Base-by-base conservation (phyloP, 2,797 vertebrate genomes). In the Gymnopithys bicolor region DNA sequence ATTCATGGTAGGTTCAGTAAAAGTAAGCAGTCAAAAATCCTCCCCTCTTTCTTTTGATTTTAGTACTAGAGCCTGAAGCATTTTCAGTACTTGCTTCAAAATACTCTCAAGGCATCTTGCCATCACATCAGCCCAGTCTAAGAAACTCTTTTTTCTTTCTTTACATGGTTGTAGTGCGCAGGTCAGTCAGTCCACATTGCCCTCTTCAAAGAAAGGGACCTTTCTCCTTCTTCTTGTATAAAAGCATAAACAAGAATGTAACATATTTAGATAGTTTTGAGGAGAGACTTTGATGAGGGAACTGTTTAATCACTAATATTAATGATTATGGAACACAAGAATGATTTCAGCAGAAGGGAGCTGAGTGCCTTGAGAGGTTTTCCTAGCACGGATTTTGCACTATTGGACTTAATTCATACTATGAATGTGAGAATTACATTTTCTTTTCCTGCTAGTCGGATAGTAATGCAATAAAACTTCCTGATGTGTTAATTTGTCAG, bases 381-480 rank as follows among this genome's bases (percentile, higher is more conserved):
- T 71, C 19, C 45, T 33, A 45, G 17, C 39, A 69, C 8, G 25
- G 33, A 87, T 22, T 66, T 90, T 27, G 56, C 37, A 64, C 8
- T 68, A 37, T 41, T 45, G 51, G 30, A 74, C 23, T 90, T 75
- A 92, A 78, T 75, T 87, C 81, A 69, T 68, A 35, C 45, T 45
- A 10, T 19, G 35, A 27, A 48, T 71, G 25, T 60, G 22, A 48
- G 59, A 87, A 84, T 78, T 64, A n/a, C 8, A 1, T 45, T 51
- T 84, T 67, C 24, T 49, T 52, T 3, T 4, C 2, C 24, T 96
- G 13, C 12, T 63, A 58, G 51, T 62, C 82, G 71, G 84, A 30
- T 92, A 91, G 91, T 55, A 94, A 66, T 9, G 39, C 32, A 73
- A 82, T 94, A 94, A 94, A 94, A 5, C 19, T 82, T 92, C 62